Evolutionary conservation across 23 tunicate species (phyloP), one percentile per base, ranked within the genome.

Genomic region (Styela plicata): DNA sequence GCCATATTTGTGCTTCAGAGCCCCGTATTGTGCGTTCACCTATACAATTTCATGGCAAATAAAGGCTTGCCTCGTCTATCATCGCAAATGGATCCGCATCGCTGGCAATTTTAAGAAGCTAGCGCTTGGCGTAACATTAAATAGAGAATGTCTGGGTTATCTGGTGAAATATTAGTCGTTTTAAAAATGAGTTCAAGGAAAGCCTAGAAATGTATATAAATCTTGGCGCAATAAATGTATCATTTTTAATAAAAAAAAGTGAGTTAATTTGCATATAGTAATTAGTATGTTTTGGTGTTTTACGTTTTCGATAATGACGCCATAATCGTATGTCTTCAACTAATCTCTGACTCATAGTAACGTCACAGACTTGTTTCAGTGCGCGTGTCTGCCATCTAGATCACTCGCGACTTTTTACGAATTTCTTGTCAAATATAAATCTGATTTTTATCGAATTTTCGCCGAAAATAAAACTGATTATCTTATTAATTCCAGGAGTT

Each of bases 401-500:
- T n/a, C n/a, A n/a, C n/a, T n/a, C n/a, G n/a, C n/a, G n/a, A n/a
- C n/a, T n/a, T n/a, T n/a, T n/a, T n/a, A n/a, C n/a, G n/a, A n/a
- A n/a, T n/a, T n/a, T n/a, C n/a, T n/a, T n/a, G n/a, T n/a, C n/a
- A n/a, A n/a, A n/a, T n/a, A n/a, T n/a, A n/a, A 44, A 44, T 44
- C 57, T 13, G 13, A 44, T 44, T 44, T 44, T 44, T 44, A 44
- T 5, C 57, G 30, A 67, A 18, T 25, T 67, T 67, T 24, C 71
- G 71, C 24, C 30, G 30, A 77, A 53, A 33, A 32, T 33, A 23
- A 29, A 1, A 37, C 25, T 23, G 0, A 37, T 44, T 36, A 25
- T 24, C 37, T 37, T 25, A 16, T 67, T n/a, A n/a, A 20, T 85
- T 82, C 2, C 82, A 90, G 96, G 84, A 91, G 97, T 70, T 91